phyloP scores from a whole-genome alignment of 2,888 invertebrate species.

The Lasioglossum oenotherae region DNA sequence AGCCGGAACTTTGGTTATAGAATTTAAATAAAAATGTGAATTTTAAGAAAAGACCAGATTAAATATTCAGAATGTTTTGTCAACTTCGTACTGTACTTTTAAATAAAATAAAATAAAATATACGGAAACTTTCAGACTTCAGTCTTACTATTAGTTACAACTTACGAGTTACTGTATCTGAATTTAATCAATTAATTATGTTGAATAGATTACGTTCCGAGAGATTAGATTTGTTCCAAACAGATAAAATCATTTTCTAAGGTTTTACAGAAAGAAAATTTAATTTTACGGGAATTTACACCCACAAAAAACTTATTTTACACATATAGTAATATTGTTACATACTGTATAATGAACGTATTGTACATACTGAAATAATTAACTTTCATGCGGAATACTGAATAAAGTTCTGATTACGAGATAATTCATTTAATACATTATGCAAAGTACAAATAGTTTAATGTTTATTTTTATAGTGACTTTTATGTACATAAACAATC shows the following conservation, averaged over 20 bases:
- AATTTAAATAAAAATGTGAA: neutral
- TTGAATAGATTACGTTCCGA: neutral
- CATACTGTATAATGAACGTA: too few relatives aligned
- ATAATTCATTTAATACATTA: constrained; percentile 51
- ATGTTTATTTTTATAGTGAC: constrained; percentile 56
- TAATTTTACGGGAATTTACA: neutral
- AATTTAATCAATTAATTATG: neutral
- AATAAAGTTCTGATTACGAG: constrained; percentile 38
- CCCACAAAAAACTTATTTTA: neutral
- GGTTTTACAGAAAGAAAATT: neutral
- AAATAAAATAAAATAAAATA: neutral
- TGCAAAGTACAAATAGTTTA: constrained; percentile 59
- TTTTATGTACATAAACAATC: constrained; percentile 60
- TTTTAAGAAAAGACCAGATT: neutral
- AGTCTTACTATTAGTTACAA: neutral
- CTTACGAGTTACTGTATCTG: neutral
- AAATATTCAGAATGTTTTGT: neutral
- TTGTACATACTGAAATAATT: constrained; percentile 8
- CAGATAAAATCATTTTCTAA: neutral
- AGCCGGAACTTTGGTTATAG: neutral
- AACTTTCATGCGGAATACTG: constrained; percentile 20
- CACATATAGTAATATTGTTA: neutral
- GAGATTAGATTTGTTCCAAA: neutral
- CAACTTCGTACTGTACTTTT: neutral
- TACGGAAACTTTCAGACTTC: neutral